Conservation (phyloP, 2,888 invertebrate species). For the Tenthredo scrophulariae region DNA sequence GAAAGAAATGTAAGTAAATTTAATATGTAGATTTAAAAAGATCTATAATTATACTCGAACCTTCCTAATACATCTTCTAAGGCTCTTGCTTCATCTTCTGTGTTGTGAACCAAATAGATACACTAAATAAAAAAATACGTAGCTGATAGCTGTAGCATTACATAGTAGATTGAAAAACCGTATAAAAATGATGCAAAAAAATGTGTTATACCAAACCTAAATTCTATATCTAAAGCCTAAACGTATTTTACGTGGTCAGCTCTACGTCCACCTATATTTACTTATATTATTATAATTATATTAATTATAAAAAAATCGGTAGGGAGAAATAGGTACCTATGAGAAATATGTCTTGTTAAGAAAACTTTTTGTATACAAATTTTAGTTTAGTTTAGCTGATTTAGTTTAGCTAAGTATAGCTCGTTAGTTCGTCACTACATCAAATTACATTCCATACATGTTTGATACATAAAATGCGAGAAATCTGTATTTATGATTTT, state of each 20-base stretch:
- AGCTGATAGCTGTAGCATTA: conserved; percentile 55
- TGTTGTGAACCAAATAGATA: conserved; percentile 42
- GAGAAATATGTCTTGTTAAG: conserved; percentile 5
- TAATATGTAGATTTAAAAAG: conserved; percentile 13
- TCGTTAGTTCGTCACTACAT: not conserved
- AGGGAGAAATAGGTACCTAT: not conserved
- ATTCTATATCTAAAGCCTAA: conserved; percentile 24
- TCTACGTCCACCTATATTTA: conserved; percentile 11
- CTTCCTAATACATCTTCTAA: conserved; percentile 41
- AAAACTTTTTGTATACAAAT: conserved; percentile 38
- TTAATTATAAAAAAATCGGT: not conserved
- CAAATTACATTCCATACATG: not conserved
- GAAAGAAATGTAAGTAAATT: conserved; percentile 27
- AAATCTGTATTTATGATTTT: not conserved
- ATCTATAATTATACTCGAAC: conserved; percentile 22
- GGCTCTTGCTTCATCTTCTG: conserved; percentile 44
- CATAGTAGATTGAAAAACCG: conserved; percentile 17
- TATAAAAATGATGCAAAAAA: conserved; percentile 29
- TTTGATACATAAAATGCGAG: not conserved
- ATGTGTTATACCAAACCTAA: conserved; percentile 39
- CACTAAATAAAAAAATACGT: not conserved
- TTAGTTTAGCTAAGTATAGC: conserved; percentile 16
- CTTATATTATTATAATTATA: conserved; percentile 1
- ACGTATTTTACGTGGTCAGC: conserved; percentile 50
- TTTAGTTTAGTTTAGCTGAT: conserved; percentile 44